Percentiles rank a stretch among this genome's conserved stretches.
Evolutionary conservation across 2,113 vertebrate genomes (phyloP).

Genomic region (Cyanoramphus novaezelandiae): DNA sequence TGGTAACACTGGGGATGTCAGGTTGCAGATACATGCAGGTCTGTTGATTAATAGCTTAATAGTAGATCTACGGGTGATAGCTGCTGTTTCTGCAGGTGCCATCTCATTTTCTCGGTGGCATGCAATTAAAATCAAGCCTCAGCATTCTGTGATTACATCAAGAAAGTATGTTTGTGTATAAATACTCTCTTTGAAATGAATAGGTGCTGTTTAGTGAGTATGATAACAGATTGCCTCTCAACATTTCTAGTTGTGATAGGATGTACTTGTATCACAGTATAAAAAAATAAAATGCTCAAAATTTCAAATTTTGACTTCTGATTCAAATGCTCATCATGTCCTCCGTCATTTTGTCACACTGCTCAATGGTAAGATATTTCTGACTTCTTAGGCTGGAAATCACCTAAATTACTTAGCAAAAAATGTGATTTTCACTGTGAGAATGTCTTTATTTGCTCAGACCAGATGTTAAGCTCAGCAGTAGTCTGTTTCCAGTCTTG

Average conservation of each 20-base stretch:
- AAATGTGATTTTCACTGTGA: background rate
- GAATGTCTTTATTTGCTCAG: constrained; percentile 1
- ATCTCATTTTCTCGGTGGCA: background rate
- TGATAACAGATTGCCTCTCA: background rate
- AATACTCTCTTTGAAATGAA: background rate
- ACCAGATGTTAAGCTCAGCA: background rate
- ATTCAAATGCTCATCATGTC: background rate
- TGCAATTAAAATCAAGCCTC: background rate
- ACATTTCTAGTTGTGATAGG: background rate
- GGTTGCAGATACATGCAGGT: background rate
- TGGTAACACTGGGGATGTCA: background rate
- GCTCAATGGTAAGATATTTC: background rate
- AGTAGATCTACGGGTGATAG: background rate
- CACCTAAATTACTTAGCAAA: background rate
- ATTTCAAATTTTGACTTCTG: background rate
- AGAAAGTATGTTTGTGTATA: background rate
- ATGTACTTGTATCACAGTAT: background rate
- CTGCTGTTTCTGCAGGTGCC: background rate
- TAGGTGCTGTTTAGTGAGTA: background rate
- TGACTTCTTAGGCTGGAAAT: background rate
- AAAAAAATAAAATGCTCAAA: background rate
- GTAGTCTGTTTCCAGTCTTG: background rate
- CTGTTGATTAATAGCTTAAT: background rate
- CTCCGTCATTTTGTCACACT: background rate
- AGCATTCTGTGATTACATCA: background rate